phyloP scores from a whole-genome alignment of 2,113 vertebrate genomes.

The Cololabis saira region DNA sequence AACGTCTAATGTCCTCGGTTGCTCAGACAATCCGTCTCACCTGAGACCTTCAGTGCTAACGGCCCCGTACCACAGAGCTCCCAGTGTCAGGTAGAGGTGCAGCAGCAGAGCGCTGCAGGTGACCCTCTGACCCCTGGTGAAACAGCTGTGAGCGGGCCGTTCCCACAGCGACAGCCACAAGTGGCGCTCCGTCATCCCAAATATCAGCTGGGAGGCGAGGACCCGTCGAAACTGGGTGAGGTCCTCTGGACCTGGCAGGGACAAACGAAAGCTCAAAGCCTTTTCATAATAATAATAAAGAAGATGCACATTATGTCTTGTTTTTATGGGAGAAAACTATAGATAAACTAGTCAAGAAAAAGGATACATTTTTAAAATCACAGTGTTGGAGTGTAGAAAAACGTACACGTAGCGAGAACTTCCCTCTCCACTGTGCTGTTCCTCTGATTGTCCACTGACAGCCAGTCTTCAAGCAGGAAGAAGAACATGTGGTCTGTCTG shows the following conservation, averaged over 20 bases:
- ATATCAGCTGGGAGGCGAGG: slow-evolving; percentile 77
- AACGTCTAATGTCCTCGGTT: neutral
- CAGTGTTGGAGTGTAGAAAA: too few relatives aligned
- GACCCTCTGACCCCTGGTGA: slow-evolving; percentile 83
- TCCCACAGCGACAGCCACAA: slow-evolving; percentile 85
- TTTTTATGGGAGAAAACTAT: too few relatives aligned
- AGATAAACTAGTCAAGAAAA: too few relatives aligned
- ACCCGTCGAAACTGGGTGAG: slow-evolving; percentile 75
- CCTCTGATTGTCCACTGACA: slow-evolving; percentile 83
- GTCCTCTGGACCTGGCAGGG: slow-evolving; percentile 79
- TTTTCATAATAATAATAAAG: too few relatives aligned
- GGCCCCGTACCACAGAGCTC: slow-evolving; percentile 82
- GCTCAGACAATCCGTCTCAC: slow-evolving; percentile 46
- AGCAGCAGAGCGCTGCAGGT: slow-evolving; percentile 77
- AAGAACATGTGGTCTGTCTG: slow-evolving; percentile 84
- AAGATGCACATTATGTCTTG: too few relatives aligned
- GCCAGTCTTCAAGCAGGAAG: slow-evolving; percentile 85
- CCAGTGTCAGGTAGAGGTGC: slow-evolving; percentile 80
- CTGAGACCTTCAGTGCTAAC: slow-evolving; percentile 62
- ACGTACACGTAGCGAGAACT: slow-evolving; percentile 83
- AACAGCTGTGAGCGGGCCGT: slow-evolving; percentile 75
- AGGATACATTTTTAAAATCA: too few relatives aligned
- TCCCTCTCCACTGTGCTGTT: slow-evolving; percentile 83
- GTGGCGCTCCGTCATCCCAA: slow-evolving; percentile 82
- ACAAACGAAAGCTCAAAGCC: neutral